Evolutionary conservation across 2,888 invertebrate species (phyloP).

Genomic region (Xylota sylvarum): DNA sequence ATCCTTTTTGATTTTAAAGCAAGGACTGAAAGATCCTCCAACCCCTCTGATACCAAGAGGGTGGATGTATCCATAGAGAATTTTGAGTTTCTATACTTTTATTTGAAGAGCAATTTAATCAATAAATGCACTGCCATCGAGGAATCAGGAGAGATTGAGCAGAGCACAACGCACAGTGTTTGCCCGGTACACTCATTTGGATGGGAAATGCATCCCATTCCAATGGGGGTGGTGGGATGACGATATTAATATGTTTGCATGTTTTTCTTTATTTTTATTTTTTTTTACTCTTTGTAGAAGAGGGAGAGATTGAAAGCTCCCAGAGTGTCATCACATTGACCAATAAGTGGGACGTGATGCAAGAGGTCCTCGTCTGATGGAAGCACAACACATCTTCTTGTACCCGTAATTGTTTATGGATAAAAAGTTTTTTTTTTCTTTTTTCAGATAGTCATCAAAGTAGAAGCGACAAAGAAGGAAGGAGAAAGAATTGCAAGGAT

Average conservation of each 20-base stretch:
- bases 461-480: conserved; percentile 28
- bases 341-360: conserved; percentile 62
- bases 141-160: conserved; percentile 30
- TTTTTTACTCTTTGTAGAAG: conserved; percentile 31
- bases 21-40: conserved; percentile 17
- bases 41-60: not conserved
- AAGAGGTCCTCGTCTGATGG: conserved; percentile 33
- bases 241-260: conserved; percentile 63
- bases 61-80: conserved; percentile 33
- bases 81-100: conserved; percentile 44
- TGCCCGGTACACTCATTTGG: not conserved
- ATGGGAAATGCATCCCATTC: conserved; percentile 14
- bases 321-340: conserved; percentile 70
- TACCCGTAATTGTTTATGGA: conserved; percentile 68
- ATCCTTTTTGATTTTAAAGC: conserved; percentile 37
- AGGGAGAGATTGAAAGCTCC: conserved; percentile 64
- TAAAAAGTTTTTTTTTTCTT: conserved; percentile 57
- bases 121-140: conserved; percentile 67
- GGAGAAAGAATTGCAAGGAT: conserved; percentile 39
- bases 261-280: conserved; percentile 31
- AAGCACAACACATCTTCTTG: conserved; percentile 51
- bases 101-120: conserved; percentile 62
- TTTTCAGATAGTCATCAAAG: conserved; percentile 58
- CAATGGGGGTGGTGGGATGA: not conserved
- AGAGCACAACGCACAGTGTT: conserved; percentile 7